A percentile compares a stretch with the other conserved stretches of the same genome.
Evolutionary conservation across 2,888 invertebrate genomes (phyloP).

Genomic region (Scelioninae gen. 2): DNA sequence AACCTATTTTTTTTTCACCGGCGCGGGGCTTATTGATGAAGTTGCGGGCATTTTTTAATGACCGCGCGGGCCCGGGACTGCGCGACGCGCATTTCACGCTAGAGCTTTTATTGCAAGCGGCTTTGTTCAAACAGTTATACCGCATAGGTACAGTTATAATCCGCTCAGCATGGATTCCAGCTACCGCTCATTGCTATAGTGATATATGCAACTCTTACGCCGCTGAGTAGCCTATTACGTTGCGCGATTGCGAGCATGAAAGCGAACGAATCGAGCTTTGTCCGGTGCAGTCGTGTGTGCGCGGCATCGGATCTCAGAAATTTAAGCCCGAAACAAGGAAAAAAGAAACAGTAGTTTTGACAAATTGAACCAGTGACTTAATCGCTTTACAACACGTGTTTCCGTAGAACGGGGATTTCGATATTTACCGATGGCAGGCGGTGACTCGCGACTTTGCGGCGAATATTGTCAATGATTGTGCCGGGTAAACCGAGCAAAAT

Average conservation of each 20-base stretch:
- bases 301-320: conserved; percentile 40
- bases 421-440: no score
- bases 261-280: conserved; percentile 65
- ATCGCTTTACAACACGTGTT: no score
- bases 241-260: conserved; percentile 57
- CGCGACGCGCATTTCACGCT: conserved; percentile 53
- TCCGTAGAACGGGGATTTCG: no score
- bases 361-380: no score
- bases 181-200: conserved; percentile 56
- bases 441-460: no score
- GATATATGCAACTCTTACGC: conserved; percentile 55
- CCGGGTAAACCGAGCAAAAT: no score
- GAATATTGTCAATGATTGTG: no score
- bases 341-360: no score
- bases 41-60: conserved; percentile 54
- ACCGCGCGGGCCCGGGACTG: conserved; percentile 47
- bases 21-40: conserved; percentile 56
- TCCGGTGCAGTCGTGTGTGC: conserved; percentile 29
- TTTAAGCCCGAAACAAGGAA: conserved; percentile 10
- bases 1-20: conserved; percentile 45
- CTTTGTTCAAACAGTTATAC: conserved; percentile 60
- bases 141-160: conserved; percentile 58
- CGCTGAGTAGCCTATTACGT: conserved; percentile 55
- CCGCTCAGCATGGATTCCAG: conserved; percentile 55
- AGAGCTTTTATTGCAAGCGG: conserved; percentile 59